Base-by-base conservation (phyloP, 2,888 invertebrate genomes). In the Cerceris rybyensis region DNA sequence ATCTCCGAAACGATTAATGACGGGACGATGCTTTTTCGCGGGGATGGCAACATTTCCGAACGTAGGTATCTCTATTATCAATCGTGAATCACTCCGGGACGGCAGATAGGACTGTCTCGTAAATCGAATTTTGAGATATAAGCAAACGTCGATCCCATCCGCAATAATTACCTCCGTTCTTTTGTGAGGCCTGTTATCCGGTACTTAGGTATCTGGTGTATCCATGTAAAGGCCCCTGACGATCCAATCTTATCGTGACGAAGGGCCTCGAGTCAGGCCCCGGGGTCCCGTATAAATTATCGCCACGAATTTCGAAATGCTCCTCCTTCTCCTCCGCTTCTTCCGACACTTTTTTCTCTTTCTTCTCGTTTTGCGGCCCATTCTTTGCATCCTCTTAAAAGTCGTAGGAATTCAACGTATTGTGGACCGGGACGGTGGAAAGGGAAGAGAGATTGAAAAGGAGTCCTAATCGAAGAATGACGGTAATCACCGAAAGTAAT, bases 171-270 rank as follows among this genome's bases (percentile, higher is more conserved):
- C 58, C 67, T 74, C 78, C 75, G 78, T 66, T 71, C 75, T 69
- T 86, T 85, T 81, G 86, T 82, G 75, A 71, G 87, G 28, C 86
- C 84, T 88, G 88, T 88, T 89, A 89, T 88, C 87, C 89, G 87
- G 89, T 88, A 89, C 89, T 90, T 88, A 83, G 86, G 89, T 88
- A 87, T 89, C 88, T 88, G 83, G 86, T 84, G 78, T 84, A 85
- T 86, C 83, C 85, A 74, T 87, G 86, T 84, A 88, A 86, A 86
- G 86, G 81, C 84, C 82, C 79, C 86, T 88, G 90, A 90, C 90
- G 89, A 90, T 90, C 91, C 90, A 91, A 89, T 91, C 91, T 92
- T 91, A 92, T 92, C 92, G 90, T 84, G 86, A 85, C 87, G 87
- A 88, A 89, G 89, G 88, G 86, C 83, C 86, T 85, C 68, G 79